Evolutionary conservation across 2,113 vertebrate species (phyloP).

Genomic region (Hypocryptadius cinnamomeus): DNA sequence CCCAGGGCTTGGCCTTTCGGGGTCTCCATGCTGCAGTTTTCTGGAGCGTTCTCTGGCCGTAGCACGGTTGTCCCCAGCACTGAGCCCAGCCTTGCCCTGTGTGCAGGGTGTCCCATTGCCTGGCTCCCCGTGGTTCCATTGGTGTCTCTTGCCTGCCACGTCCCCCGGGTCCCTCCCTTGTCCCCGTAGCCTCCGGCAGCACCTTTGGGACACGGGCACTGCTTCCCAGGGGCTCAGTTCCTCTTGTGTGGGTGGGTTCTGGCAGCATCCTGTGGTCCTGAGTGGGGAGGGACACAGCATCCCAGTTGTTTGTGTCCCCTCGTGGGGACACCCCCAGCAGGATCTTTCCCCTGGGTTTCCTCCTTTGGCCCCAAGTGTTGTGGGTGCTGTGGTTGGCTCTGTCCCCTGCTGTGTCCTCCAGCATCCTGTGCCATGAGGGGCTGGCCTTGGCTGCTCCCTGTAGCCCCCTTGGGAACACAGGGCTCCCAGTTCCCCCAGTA

Average conservation of each 20-base stretch:
- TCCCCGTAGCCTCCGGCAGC: fast-evolving
- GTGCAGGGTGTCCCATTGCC: too few relatives aligned
- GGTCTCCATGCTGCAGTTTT: background rate
- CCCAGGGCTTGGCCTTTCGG: background rate
- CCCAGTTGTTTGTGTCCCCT: fast-evolving
- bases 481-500: background rate
- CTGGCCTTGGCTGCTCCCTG: background rate
- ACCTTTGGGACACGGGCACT: fast-evolving
- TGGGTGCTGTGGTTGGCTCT: background rate
- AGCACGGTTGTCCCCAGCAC: background rate
- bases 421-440: background rate
- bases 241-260: fast-evolving
- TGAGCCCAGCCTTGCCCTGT: background rate
- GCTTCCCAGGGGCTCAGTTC: fast-evolving
- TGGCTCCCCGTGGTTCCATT: fast-evolving
- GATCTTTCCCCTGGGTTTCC: background rate
- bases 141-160: fast-evolving
- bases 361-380: fast-evolving
- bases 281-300: too few relatives aligned
- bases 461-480: background rate
- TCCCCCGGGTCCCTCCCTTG: too few relatives aligned
- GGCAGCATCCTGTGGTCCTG: background rate
- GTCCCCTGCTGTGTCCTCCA: background rate
- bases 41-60: background rate
- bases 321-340: fast-evolving